Conservation (phyloP, 1,140 invertebrate species). For the Caerostris extrusa region DNA sequence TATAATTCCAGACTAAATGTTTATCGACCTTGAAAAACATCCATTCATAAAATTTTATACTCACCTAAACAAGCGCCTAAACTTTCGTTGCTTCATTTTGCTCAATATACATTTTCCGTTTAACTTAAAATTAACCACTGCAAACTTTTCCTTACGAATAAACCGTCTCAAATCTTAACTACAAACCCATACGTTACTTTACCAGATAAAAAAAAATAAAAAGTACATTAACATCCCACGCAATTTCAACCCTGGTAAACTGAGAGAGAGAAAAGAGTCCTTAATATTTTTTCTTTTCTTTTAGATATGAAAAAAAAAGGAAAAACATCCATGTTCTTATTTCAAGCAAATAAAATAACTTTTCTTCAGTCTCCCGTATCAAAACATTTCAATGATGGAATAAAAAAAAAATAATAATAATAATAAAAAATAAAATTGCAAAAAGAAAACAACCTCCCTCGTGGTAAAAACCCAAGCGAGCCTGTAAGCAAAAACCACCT, state of each 20-base stretch:
- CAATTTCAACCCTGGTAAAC: background rate
- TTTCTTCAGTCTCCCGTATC: constrained; percentile 5
- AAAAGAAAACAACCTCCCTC: constrained; percentile 15
- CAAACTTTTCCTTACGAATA: too few species aligned
- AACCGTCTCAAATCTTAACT: too few species aligned
- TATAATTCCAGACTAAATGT: too few species aligned
- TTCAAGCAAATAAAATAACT: constrained; percentile 43
- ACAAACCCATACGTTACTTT: too few species aligned
- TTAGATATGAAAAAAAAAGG: background rate
- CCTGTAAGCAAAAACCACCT: constrained; percentile 16
- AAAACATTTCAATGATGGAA: constrained; percentile 44
- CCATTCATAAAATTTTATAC: too few species aligned
- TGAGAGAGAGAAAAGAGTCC: too few species aligned
- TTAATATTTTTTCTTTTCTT: background rate
- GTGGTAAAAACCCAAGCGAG: constrained; percentile 25
- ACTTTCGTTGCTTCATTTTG: too few species aligned
- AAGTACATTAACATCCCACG: background rate
- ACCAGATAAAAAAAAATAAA: background rate
- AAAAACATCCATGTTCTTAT: background rate
- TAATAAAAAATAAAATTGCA: too few species aligned
- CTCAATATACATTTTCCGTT: too few species aligned
- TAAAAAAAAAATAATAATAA: background rate
- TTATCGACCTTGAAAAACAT: too few species aligned
- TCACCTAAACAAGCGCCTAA: too few species aligned
- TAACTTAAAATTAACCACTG: too few species aligned